Evolutionary conservation across 92 coral and sea anemone species (phyloP), one percentile per base, ranked within the genome.

Genomic region (Siderastrea radians): DNA sequence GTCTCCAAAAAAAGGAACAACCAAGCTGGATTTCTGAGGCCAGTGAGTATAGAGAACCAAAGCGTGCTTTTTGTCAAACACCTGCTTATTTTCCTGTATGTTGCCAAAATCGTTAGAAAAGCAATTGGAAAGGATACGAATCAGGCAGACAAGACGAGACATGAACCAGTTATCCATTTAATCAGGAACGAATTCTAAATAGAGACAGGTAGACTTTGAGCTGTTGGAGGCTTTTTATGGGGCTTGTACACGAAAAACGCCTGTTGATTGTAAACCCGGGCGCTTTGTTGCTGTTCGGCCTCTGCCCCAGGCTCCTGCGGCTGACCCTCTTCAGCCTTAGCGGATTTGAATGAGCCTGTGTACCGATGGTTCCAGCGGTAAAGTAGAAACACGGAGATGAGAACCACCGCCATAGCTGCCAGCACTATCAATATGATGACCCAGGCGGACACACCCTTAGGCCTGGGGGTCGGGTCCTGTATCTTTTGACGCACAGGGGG

Each of bases 331-430:
- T 67, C 77, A 77, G 67, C 64, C 50, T 93, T 93, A 67, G 80
- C 86, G 63, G 96, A 93, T 60, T 93, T 93, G 81, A 93, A 93
- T 45, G 96, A 93, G 38, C 96, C 96, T 72, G 93, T 75, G 78
- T 93, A 93, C 62, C 96, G 88, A 77, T 86, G 91, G 78, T 93
- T 93, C 96, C 96, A 93, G 79, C 96, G 96, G 86, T 93, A 93
- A 15, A 93, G 89, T 15, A 93, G 54, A 64, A 90, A 93, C 15
- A 93, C 83, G 1, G 91, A 76, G 62, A 93, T 83, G 3, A 86
- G 68, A 49, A 93, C 93, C 46, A 92, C 84, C 1, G 88, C 88
- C 17, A 93, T 87, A n/a, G 96, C 96, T 11, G 91, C 93, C 19
- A 81, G 69, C 12, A 93, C 93, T 26, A 93, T 90, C 12, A 86